Percentiles rank a stretch among this genome's conserved stretches.
Evolutionary conservation across 2,797 vertebrate species (phyloP).

Genomic region (Characodon lateralis): DNA sequence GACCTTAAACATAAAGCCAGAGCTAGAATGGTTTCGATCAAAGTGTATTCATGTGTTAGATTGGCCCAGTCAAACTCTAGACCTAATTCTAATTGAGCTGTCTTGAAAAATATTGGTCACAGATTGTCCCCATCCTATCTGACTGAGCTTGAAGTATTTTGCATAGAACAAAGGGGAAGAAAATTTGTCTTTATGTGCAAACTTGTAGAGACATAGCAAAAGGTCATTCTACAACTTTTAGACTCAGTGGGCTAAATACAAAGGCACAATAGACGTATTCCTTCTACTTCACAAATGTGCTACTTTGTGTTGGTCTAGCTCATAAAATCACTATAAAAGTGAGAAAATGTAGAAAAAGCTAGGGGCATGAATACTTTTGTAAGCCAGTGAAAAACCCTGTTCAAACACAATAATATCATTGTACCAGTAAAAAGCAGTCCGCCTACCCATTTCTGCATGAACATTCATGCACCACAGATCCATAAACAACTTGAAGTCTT

Average conservation of each 20-base stretch:
- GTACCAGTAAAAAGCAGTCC: neutral
- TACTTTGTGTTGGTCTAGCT: neutral
- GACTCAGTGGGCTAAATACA: neutral
- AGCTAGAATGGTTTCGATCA: neutral
- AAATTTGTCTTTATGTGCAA: neutral
- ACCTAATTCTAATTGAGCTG: neutral
- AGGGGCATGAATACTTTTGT: neutral
- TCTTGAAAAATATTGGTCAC: neutral
- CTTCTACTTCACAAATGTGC: neutral
- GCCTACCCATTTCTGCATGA: neutral
- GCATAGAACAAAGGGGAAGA: neutral
- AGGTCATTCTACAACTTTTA: neutral
- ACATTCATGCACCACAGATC: conserved; percentile 4
- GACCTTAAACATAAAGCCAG: neutral
- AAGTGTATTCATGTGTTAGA: neutral
- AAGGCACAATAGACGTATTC: neutral
- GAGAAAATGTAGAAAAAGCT: neutral
- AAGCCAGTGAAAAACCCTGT: neutral
- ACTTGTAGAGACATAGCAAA: neutral
- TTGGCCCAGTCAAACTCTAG: neutral
- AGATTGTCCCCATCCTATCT: neutral
- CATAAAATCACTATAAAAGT: neutral
- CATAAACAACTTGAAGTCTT: conserved; percentile 7
- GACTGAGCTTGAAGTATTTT: neutral
- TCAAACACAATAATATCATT: neutral